phyloP scores from a whole-genome alignment of 2,888 invertebrate genomes.

The Rhingia rostrata region DNA sequence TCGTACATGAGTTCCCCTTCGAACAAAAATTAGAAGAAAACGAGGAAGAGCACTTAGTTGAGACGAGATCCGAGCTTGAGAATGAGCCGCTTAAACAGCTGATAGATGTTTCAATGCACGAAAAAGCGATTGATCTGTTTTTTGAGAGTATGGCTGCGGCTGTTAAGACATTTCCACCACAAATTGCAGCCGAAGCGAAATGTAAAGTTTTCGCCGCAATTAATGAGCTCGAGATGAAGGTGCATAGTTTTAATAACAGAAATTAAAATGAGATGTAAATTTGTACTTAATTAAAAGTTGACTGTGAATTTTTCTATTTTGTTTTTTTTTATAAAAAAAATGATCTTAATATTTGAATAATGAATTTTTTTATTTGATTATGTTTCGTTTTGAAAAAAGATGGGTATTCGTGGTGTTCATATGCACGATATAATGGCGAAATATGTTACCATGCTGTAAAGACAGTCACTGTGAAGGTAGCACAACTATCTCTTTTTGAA shows the following conservation, averaged over 20 bases:
- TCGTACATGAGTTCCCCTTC: not conserved
- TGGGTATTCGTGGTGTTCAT: too few species aligned
- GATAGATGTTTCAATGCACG: constrained; percentile 31
- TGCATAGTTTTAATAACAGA: constrained; percentile 14
- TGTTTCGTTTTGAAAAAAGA: too few species aligned
- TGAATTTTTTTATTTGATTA: too few species aligned
- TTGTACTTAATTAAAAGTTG: too few species aligned
- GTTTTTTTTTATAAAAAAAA: too few species aligned
- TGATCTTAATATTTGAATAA: too few species aligned
- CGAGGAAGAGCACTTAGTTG: constrained; percentile 38
- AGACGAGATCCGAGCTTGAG: not conserved
- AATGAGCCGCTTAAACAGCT: not conserved
- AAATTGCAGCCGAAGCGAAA: constrained; percentile 66
- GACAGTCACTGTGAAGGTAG: too few species aligned
- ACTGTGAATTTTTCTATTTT: too few species aligned
- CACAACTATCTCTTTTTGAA: too few species aligned
- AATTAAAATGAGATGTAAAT: too few species aligned
- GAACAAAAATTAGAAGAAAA: constrained; percentile 40
- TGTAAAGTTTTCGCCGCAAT: constrained; percentile 66
- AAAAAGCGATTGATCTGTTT: constrained; percentile 70
- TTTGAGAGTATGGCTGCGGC: constrained; percentile 74
- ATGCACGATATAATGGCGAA: too few species aligned
- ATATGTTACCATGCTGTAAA: too few species aligned
- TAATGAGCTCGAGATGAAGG: constrained; percentile 64
- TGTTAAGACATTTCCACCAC: constrained; percentile 71